phyloP scores from a whole-genome alignment of 2,888 invertebrate genomes.

The Ischnus inquisitorius region DNA sequence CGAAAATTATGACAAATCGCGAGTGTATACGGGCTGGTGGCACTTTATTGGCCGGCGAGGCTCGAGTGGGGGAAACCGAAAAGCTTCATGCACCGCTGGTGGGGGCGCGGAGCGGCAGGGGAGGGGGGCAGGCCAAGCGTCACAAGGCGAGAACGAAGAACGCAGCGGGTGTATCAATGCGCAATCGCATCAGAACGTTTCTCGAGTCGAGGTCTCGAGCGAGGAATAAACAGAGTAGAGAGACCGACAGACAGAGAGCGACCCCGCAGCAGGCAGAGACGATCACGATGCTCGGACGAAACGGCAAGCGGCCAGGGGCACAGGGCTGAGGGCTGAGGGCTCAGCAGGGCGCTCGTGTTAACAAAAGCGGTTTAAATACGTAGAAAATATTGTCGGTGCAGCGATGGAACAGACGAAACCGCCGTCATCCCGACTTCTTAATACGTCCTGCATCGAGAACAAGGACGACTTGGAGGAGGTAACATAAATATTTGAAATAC shows the following conservation, averaged over 20 bases:
- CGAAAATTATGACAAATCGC: slow-evolving; percentile 1
- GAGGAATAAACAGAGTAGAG: slow-evolving; percentile 82
- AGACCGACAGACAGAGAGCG: slow-evolving; percentile 75
- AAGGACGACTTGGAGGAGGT: slow-evolving; percentile 97
- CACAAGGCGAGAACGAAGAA: slow-evolving; percentile 78
- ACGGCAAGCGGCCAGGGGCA: slow-evolving; percentile 83
- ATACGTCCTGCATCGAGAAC: slow-evolving; percentile 93
- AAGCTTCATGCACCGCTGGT: slow-evolving; percentile 3
- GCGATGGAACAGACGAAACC: slow-evolving; percentile 85
- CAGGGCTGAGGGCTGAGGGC: slow-evolving; percentile 84
- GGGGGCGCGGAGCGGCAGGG: no score
- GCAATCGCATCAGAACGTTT: slow-evolving; percentile 84
- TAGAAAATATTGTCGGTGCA: slow-evolving; percentile 71
- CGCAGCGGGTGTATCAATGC: slow-evolving; percentile 81
- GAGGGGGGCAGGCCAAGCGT: slow-evolving; percentile 73
- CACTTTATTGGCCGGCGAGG: slow-evolving; percentile 70
- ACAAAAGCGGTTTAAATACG: slow-evolving; percentile 73
- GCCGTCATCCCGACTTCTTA: slow-evolving; percentile 90
- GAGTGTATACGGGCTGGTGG: slow-evolving; percentile 74
- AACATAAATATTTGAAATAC: slow-evolving; percentile 85
- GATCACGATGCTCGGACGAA: slow-evolving; percentile 75
- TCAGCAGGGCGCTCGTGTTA: slow-evolving; percentile 79
- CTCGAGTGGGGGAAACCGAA: slow-evolving; percentile 55
- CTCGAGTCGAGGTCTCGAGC: slow-evolving; percentile 80
- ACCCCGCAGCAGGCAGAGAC: slow-evolving; percentile 73